Evolutionary conservation across 1,140 invertebrate genomes (phyloP), one percentile per base, ranked within the genome.

Genomic region (Camponotus pennsylvanicus): DNA sequence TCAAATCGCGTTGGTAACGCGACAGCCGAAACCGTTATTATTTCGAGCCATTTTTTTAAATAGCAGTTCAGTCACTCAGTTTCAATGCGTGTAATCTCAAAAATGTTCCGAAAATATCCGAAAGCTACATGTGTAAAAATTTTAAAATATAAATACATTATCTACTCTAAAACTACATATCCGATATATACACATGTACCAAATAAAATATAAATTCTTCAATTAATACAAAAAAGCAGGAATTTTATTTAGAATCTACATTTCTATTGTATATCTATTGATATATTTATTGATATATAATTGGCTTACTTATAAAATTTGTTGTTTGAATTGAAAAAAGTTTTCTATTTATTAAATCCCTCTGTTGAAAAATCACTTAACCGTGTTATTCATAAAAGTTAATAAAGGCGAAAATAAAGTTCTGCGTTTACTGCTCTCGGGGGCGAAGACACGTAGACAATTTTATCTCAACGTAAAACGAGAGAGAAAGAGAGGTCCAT

Each of bases 11-110:
- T 61, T 21, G 55, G 45, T 32, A 79, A 49, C 76, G 9, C 21
- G 64, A 55, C 45, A n/a, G 37, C 18, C 40, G 40, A 21, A 40
- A 45, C 13, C 40, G 55, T 61, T 61, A 73, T 83, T 73, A 83
- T 83, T 83, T 61, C 8, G 55, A 11, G 15, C 15, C 32, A 15
- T 73, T 73, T 73, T 73, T 83, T 73, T 83, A 63, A 61, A 82
- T 42, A 57, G 69, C 45, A 18, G 21, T 42, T 59, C 32, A 59
- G 32, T 82, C n/a, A 52, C 5, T 21, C 66, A 34, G 40, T 66
- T 78, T 49, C 77, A 21, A 67, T 67, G 7, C 0, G 52, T 59
- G 57, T 6, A 42, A 34, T 49, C 11, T 78, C 9, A 34, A 55
- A 80, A 80, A 57, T 55, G 21, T 4, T 42, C 1, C 21, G 9